Percentiles rank a stretch among this genome's conserved stretches.
These are phyloP conservation scores for Tinamus major DNA, from an alignment of 2,797 vertebrate genomes.

Conservation along the genomic window DNA sequence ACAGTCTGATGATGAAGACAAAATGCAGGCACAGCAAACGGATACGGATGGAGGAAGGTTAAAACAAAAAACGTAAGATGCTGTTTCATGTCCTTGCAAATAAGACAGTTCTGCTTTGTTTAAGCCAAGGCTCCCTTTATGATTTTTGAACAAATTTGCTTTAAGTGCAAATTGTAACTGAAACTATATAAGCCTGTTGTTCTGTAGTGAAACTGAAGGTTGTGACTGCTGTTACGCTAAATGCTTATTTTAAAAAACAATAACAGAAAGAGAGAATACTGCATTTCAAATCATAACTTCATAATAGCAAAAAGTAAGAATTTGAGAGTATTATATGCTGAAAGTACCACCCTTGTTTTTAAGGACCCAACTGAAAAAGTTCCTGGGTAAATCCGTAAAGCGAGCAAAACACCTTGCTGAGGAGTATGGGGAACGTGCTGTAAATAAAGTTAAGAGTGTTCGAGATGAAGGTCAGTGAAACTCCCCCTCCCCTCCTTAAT, in stretches of 20 bases:
- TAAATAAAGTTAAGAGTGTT: slow-evolving; percentile 99
- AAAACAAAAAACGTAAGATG: slow-evolving; percentile 96
- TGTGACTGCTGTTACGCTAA: not conserved
- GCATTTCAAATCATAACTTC: not conserved
- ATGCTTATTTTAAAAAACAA: not conserved
- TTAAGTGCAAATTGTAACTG: not conserved
- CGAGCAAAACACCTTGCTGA: slow-evolving; percentile 96
- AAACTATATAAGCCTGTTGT: not conserved
- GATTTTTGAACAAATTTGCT: not conserved
- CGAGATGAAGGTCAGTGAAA: slow-evolving; percentile 90
- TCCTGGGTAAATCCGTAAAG: slow-evolving; percentile 97
- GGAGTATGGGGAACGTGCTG: slow-evolving; percentile 96
- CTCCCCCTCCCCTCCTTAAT: not conserved
- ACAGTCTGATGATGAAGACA: slow-evolving; percentile 98
- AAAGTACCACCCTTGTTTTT: slow-evolving; percentile 7
- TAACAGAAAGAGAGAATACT: not conserved
- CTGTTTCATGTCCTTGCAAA: not conserved
- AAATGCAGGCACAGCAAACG: slow-evolving; percentile 86
- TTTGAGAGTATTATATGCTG: not conserved
- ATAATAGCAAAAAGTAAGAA: not conserved
- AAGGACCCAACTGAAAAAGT: slow-evolving; percentile 96
- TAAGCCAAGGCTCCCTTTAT: not conserved
- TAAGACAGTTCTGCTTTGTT: not conserved
- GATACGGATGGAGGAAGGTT: slow-evolving; percentile 95
- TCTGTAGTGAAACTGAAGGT: not conserved